These are phyloP conservation scores for Axis porcinus DNA, from an alignment of 2,113 vertebrate genomes.

Conservation along the genomic window DNA sequence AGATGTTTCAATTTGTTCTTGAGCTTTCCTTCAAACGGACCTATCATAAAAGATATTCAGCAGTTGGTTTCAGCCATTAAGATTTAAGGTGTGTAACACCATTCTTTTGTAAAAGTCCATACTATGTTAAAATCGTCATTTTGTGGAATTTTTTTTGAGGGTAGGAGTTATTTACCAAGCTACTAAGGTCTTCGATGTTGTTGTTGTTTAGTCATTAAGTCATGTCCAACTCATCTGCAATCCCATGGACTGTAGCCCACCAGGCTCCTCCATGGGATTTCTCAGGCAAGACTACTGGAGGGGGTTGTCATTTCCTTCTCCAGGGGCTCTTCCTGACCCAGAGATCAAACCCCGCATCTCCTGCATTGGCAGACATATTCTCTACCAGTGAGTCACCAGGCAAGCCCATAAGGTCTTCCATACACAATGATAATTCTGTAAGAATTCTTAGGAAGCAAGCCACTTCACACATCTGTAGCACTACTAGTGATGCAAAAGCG, in stretches of 20 bases:
- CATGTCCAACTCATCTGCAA: background rate
- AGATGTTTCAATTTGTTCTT: background rate
- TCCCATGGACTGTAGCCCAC: background rate
- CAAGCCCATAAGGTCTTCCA: background rate
- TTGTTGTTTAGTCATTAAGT: background rate
- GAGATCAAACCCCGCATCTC: background rate
- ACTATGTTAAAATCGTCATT: background rate
- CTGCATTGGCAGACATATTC: background rate
- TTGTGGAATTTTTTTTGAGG: background rate
- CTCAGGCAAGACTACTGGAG: background rate
- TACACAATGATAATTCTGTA: background rate
- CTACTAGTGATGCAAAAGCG: background rate
- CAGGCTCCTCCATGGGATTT: background rate
- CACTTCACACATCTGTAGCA: background rate
- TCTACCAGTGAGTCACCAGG: background rate
- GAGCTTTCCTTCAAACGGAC: slow-evolving; percentile 2
- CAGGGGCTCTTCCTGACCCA: background rate
- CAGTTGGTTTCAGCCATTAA: background rate
- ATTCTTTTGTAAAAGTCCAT: background rate
- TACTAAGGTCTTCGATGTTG: background rate
- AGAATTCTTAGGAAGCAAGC: background rate
- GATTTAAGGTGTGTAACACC: background rate
- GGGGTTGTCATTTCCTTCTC: background rate
- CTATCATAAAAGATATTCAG: background rate
- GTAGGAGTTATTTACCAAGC: background rate